Evolutionary conservation across 2,888 invertebrate species (phyloP), one percentile per base, ranked within the genome.

Genomic region (Gryllus longicercus): DNA sequence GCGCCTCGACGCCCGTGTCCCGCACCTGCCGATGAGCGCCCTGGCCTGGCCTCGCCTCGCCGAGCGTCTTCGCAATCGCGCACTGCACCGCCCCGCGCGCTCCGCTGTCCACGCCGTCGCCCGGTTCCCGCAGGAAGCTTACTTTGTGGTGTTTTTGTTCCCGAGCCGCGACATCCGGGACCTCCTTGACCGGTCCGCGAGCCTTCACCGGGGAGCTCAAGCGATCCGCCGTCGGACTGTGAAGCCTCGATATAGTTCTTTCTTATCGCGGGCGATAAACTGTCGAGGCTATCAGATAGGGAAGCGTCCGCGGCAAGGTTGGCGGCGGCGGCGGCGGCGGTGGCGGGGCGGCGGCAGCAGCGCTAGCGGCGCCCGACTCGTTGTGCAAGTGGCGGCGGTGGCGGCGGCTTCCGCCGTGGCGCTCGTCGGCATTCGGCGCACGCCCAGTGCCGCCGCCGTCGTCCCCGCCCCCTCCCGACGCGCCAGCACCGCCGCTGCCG

Each of bases 351-450:
- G 21, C 21, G 21, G 21, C 21, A n/a, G 38, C 38, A 50, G 49
- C 4, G 23, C 38, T 76, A n/a, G 76, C 25, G 76, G 38, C 38
- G 16, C 76, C 38, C 25, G 25, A 77, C 49, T 77, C 50, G 50
- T 50, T 50, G 50, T 50, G 50, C 50, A 25, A 16, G 77, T 49
- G 18, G 11, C 77, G 50, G n/a, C 8, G 49, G 21, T n/a, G 49
- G 50, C 77, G 49, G 50, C 50, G 51, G 63, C n/a, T 63, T 74
- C 78, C 25, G 63, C 51, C 51, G 78, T 63, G 51, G 16, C 2
- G 78, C 51, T 38, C 50, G 77, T 38, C 77, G 78, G 50, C 51
- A 78, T 78, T 50, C 78, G 51, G 21, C 51, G 50, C 50, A 16
- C 51, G 78, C 18, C 78, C 51, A 18, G 11, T 18, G 11, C 74